These are phyloP conservation scores for Intellagama lesueurii DNA, from an alignment of 2,797 vertebrate genomes.

Conservation along the genomic window DNA sequence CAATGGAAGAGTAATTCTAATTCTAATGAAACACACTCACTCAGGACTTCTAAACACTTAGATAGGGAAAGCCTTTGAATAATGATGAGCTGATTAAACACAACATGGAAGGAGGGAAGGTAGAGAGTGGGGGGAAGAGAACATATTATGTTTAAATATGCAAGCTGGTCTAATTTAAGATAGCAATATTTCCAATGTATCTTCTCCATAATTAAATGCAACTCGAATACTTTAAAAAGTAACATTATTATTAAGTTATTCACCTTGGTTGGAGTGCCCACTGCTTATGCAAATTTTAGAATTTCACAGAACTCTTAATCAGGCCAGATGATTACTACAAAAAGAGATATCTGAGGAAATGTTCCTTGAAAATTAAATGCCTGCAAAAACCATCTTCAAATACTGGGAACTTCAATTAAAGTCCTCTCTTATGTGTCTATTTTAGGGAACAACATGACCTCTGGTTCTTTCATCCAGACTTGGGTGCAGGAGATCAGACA, in stretches of 20 bases:
- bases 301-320: not conserved
- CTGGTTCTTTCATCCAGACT: not conserved
- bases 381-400: not conserved
- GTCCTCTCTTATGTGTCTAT: not conserved
- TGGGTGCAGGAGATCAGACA: not conserved
- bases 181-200: not conserved
- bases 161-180: constrained; percentile 11
- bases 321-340: not conserved
- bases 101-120: not conserved
- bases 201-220: not conserved
- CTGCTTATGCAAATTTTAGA: not conserved
- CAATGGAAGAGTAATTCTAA: constrained; percentile 47
- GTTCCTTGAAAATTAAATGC: not conserved
- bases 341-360: not conserved
- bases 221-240: not conserved
- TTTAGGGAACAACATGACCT: not conserved
- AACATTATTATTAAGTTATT: not conserved
- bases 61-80: not conserved
- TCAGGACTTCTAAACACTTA: constrained; percentile 31
- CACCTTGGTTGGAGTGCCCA: not conserved
- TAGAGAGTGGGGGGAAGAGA: not conserved
- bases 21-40: constrained; percentile 28
- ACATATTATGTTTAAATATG: not conserved
- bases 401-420: not conserved
- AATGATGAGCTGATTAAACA: constrained; percentile 31